phyloP scores from a whole-genome alignment of 2,113 vertebrate species.

The Pachypanchax playfairii region DNA sequence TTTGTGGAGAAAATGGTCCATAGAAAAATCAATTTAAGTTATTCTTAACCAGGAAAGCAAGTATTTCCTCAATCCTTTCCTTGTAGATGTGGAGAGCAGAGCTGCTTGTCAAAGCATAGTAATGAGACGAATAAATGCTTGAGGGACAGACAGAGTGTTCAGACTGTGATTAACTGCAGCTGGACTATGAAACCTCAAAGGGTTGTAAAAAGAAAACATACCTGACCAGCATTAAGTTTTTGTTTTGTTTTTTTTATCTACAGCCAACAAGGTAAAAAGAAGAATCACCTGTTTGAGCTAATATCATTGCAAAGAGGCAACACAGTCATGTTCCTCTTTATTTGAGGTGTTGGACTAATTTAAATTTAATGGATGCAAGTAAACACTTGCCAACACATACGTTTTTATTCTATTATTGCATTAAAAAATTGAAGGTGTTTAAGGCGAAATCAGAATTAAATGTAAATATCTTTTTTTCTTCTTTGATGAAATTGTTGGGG shows the following conservation, averaged over 20 bases:
- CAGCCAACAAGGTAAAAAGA: background rate
- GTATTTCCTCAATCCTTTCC: slow-evolving; percentile 1
- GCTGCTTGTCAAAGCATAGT: slow-evolving; percentile 15
- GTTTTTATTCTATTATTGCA: no score
- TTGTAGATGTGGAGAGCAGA: background rate
- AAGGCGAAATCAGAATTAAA: no score
- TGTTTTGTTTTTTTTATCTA: slow-evolving; percentile 10
- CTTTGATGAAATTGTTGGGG: no score
- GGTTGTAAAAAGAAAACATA: slow-evolving; percentile 14
- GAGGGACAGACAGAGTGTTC: slow-evolving; percentile 20
- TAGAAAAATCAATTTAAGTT: background rate
- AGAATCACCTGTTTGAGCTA: slow-evolving; percentile 10
- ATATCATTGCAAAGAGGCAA: no score
- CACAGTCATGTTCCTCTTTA: no score
- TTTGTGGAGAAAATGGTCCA: background rate
- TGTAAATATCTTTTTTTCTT: no score
- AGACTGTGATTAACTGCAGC: slow-evolving; percentile 30
- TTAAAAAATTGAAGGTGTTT: no score
- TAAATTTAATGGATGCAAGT: no score
- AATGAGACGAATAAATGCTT: slow-evolving; percentile 28
- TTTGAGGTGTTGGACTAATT: no score
- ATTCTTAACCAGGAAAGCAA: slow-evolving; percentile 2
- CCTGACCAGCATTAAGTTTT: slow-evolving; percentile 6
- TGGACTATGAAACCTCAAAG: slow-evolving; percentile 22
- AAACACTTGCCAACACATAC: no score